Conservation (phyloP, 2,888 invertebrate genomes). For the Strigamia transsilvanica region DNA sequence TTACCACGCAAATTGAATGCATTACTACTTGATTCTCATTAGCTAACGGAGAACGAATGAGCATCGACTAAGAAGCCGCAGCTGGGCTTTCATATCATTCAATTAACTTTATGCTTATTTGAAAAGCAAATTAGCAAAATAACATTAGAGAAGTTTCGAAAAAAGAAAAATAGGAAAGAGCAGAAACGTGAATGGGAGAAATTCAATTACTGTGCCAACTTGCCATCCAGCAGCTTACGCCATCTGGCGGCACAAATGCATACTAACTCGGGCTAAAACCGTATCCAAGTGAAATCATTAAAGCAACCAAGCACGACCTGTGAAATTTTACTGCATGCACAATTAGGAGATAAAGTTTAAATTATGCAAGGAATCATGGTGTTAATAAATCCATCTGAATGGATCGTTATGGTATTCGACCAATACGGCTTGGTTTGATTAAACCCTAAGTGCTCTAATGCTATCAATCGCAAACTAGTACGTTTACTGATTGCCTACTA, state of each 20-base stretch:
- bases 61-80: not conserved
- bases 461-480: no score
- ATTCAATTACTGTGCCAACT: not conserved
- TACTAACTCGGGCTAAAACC: not conserved
- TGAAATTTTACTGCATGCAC: not conserved
- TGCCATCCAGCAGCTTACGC: not conserved
- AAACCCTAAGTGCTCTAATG: no score
- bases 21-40: not conserved
- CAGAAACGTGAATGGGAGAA: not conserved
- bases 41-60: not conserved
- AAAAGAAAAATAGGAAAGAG: not conserved
- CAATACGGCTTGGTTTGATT: no score
- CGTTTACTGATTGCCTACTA: no score
- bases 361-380: not conserved
- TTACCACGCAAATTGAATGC: not conserved
- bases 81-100: conserved; percentile 6
- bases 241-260: not conserved
- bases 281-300: not conserved
- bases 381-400: not conserved
- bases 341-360: conserved; percentile 14
- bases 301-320: not conserved
- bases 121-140: not conserved
- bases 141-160: not conserved
- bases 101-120: not conserved
- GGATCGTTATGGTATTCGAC: no score